Conservation (phyloP, 1,140 invertebrate species). For the Pogonus chalceus region DNA sequence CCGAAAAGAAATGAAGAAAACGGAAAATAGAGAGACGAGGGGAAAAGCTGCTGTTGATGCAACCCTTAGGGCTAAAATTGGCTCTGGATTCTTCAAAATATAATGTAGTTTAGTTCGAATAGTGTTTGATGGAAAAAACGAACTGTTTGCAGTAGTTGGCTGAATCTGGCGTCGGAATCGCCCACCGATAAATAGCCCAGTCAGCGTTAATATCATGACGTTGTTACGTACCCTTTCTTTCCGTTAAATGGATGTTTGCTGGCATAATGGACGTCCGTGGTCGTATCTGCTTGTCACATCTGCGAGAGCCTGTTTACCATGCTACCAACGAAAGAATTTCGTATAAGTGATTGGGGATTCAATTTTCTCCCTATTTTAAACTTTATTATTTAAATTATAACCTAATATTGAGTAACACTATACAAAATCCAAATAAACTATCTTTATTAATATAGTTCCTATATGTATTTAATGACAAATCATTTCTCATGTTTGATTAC, state of each 20-base stretch:
- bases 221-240: background rate
- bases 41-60: background rate
- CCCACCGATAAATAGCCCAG: background rate
- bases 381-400: no score
- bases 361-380: no score
- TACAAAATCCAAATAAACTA: no score
- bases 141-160: background rate
- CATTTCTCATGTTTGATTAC: no score
- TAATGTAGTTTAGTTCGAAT: no score
- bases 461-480: no score
- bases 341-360: no score
- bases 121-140: background rate
- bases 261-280: conserved; percentile 1
- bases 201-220: conserved; percentile 5
- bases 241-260: background rate
- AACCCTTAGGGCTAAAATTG: background rate
- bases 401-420: no score
- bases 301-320: background rate
- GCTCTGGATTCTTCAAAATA: no score
- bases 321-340: no score
- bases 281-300: background rate
- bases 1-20: background rate
- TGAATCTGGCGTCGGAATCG: background rate
- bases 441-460: no score
- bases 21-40: background rate